phyloP scores from a whole-genome alignment of 2,888 invertebrate genomes.

The Ophion obscuratus region DNA sequence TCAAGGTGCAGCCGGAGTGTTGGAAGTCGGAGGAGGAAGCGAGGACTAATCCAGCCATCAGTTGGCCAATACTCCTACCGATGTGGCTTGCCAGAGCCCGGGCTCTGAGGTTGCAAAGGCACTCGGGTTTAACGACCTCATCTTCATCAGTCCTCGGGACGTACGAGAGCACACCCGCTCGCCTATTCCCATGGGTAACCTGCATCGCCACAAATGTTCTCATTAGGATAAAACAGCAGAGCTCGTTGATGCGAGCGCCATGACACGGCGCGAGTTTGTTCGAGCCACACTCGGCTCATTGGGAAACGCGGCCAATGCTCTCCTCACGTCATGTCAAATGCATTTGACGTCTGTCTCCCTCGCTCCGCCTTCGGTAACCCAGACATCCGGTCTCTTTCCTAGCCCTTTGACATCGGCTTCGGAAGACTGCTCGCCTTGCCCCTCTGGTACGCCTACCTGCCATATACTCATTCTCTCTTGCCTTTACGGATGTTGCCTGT shows the following conservation, averaged over 20 bases:
- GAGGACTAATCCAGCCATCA: slow-evolving; percentile 51
- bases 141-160: slow-evolving; percentile 72
- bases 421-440: no score
- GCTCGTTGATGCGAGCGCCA: slow-evolving; percentile 23
- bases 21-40: slow-evolving; percentile 42
- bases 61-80: slow-evolving; percentile 39
- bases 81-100: slow-evolving; percentile 26
- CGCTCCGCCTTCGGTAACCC: background rate
- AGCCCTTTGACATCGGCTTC: background rate
- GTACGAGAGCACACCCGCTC: slow-evolving; percentile 44
- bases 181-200: slow-evolving; percentile 80
- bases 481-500: no score
- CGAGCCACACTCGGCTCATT: slow-evolving; percentile 13
- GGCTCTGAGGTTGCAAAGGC: slow-evolving; percentile 45
- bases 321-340: background rate
- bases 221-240: slow-evolving; percentile 82
- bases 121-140: slow-evolving; percentile 79
- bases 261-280: slow-evolving; percentile 13
- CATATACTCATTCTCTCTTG: no score
- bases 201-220: slow-evolving; percentile 78
- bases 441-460: no score
- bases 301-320: slow-evolving; percentile 19
- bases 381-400: background rate
- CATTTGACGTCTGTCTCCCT: background rate
- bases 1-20: slow-evolving; percentile 59